Evolutionary conservation across 1,140 invertebrate species (phyloP).

Genomic region (Gryllus bimaculatus): DNA sequence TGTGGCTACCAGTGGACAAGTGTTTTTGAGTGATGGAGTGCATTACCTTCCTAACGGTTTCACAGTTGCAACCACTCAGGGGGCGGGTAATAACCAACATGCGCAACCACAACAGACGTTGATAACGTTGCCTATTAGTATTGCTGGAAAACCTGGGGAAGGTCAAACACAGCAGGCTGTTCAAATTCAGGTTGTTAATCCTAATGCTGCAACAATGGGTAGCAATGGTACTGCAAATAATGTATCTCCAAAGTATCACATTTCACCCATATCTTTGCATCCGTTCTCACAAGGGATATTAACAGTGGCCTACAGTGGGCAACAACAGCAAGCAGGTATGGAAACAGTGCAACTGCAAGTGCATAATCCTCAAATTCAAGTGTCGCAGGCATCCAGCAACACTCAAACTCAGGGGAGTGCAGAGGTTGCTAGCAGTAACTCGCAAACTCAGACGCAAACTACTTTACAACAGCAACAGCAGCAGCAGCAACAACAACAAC

Average conservation of each 20-base stretch:
- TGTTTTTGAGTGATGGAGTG: conserved; percentile 49
- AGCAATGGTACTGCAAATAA: conserved; percentile 28
- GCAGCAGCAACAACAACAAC: neutral
- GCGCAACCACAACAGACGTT: conserved; percentile 43
- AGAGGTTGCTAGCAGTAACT: conserved; percentile 15
- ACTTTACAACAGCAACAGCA: conserved; percentile 12
- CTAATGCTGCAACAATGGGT: conserved; percentile 41
- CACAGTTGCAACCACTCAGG: conserved; percentile 24
- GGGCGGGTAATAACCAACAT: conserved; percentile 32
- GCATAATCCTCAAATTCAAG: conserved; percentile 14
- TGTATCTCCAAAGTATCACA: conserved; percentile 53
- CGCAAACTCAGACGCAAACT: neutral
- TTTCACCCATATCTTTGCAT: conserved; percentile 54
- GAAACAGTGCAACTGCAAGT: conserved; percentile 42
- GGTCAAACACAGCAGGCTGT: conserved; percentile 56
- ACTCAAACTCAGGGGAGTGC: conserved; percentile 16
- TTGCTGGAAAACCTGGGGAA: conserved; percentile 59
- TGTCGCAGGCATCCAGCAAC: conserved; percentile 10
- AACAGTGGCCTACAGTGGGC: conserved; percentile 56
- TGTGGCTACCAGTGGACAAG: conserved; percentile 43
- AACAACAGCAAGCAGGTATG: conserved; percentile 38
- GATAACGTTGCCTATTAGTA: conserved; percentile 61
- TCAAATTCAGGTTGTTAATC: conserved; percentile 63
- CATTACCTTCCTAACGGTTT: conserved; percentile 53
- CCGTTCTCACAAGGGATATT: conserved; percentile 51